Conservation (phyloP, 2,888 invertebrate genomes). For the Trachelus stipa region DNA sequence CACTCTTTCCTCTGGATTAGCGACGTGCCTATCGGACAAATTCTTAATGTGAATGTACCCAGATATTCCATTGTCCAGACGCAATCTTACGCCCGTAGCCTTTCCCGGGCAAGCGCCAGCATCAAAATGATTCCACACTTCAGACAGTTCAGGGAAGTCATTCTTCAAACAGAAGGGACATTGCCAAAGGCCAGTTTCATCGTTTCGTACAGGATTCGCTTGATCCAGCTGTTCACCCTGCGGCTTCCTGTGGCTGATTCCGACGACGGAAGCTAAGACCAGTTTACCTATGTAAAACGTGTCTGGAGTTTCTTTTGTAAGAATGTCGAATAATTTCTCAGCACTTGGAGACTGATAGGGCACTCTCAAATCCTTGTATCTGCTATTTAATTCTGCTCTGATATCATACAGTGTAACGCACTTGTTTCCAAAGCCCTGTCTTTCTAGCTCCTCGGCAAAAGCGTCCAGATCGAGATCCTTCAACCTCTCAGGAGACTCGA, state of each 20-base stretch:
- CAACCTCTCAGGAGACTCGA: conserved; percentile 92
- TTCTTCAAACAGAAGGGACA: conserved; percentile 97
- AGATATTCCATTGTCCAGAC: conserved; percentile 91
- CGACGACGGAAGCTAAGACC: conserved; percentile 83
- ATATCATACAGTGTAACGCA: conserved; percentile 98
- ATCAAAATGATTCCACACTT: conserved; percentile 99
- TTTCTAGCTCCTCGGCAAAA: conserved; percentile 95
- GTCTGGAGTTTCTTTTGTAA: conserved; percentile 96
- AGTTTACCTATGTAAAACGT: conserved; percentile 91
- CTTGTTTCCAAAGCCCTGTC: conserved; percentile 88
- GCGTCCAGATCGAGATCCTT: conserved; percentile 98
- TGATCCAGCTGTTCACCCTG: conserved; percentile 94
- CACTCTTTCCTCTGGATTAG: conserved; percentile 93
- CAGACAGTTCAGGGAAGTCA: conserved; percentile 94
- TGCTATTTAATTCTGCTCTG: conserved; percentile 91
- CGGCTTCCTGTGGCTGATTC: conserved; percentile 88
- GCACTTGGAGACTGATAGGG: conserved; percentile 82
- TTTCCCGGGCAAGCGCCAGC: conserved; percentile 95
- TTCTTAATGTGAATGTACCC: conserved; percentile 96
- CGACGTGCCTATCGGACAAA: conserved; percentile 92
- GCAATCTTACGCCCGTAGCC: conserved; percentile 89
- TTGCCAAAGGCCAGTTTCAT: conserved; percentile 95
- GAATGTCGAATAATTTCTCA: conserved; percentile 92
- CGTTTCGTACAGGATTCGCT: conserved; percentile 95
- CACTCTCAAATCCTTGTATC: conserved; percentile 90